Base-by-base conservation (phyloP, 2,797 vertebrate genomes). In the Epinephelus malabaricus region DNA sequence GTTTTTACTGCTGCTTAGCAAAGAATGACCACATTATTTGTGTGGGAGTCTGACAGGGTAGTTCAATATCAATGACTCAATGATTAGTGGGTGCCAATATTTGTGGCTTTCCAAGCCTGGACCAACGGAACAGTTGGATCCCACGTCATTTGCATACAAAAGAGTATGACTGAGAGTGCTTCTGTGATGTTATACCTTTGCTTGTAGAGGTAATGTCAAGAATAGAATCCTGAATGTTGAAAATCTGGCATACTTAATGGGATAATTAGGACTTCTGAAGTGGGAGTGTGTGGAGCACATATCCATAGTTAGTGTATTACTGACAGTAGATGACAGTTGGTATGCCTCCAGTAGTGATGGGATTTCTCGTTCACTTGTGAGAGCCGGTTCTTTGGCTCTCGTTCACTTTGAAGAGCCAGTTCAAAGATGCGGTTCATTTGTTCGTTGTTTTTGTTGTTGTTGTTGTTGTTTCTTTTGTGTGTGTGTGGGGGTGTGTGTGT, bases 51-150 rank as follows among this genome's bases (percentile, higher is more conserved):
- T 69, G 74, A 86, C 89, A 78, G 47, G 69, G 71, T 82, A 79
- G 87, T 86, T 93, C 86, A 92, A 87, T 86, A 79, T 65, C 55
- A 82, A 67, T 92, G 92, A 93, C 85, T 93, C 90, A 92, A 77
- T 55, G 61, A 88, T 90, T 85, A 86, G 83, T 90, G 84, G 86
- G 72, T 82, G 83, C 89, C 86, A 87, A 86, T 85, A 82, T 89
- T 88, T 87, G 73, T 82, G 78, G 62, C 79, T 88, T 61, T 76
- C 58, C 58, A 82, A 86, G 76, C 69, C 85, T 30, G 49, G 80
- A 88, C 70, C 38, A 12, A 77, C 53, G 7, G 49, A 89, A 79
- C 60, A 21, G 45, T 79, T 84, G 67, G 77, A 83, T 89, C 88
- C 82, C 78, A 92, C 78, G 6, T 89, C 49, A 83, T 86, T 88